These are phyloP conservation scores for Clistopyga incitator DNA, from an alignment of 2,888 invertebrate species.

Conservation along the genomic window DNA sequence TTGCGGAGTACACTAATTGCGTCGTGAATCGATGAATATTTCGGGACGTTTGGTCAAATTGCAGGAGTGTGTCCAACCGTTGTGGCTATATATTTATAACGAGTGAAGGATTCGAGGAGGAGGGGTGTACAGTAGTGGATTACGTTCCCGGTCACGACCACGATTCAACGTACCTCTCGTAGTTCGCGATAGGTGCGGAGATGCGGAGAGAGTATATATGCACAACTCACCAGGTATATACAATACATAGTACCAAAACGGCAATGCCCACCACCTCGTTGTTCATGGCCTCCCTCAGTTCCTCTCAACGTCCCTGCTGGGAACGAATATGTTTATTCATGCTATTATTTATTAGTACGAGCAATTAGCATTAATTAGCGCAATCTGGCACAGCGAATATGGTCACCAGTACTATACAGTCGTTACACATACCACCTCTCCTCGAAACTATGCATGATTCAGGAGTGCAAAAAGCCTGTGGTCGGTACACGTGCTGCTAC, in stretches of 20 bases:
- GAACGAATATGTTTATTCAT: conserved; percentile 80
- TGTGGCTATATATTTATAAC: conserved; percentile 25
- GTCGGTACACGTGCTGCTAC: conserved; percentile 29
- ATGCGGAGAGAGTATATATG: conserved; percentile 30
- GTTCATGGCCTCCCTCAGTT: conserved; percentile 45
- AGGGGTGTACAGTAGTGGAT: conserved; percentile 24
- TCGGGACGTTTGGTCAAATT: conserved; percentile 66
- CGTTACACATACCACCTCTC: background rate
- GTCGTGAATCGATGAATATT: conserved; percentile 80
- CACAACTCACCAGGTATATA: conserved; percentile 59
- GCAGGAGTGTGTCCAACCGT: conserved; percentile 5
- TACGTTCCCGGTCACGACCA: conserved; percentile 25
- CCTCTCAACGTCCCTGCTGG: conserved; percentile 64
- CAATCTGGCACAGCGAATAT: conserved; percentile 77
- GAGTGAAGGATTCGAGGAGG: conserved; percentile 13
- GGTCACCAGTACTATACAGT: conserved; percentile 47
- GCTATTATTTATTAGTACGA: conserved; percentile 81
- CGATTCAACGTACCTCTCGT: conserved; percentile 11
- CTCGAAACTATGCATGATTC: conserved; percentile 21
- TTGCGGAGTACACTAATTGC: conserved; percentile 76
- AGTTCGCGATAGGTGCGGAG: conserved; percentile 14
- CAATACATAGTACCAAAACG: conserved; percentile 48
- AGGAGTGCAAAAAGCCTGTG: conserved; percentile 40
- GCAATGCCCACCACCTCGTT: conserved; percentile 42
- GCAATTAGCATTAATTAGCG: conserved; percentile 83